These are phyloP conservation scores for Macrotus californicus DNA, from an alignment of 2,113 vertebrate species.

Conservation along the genomic window DNA sequence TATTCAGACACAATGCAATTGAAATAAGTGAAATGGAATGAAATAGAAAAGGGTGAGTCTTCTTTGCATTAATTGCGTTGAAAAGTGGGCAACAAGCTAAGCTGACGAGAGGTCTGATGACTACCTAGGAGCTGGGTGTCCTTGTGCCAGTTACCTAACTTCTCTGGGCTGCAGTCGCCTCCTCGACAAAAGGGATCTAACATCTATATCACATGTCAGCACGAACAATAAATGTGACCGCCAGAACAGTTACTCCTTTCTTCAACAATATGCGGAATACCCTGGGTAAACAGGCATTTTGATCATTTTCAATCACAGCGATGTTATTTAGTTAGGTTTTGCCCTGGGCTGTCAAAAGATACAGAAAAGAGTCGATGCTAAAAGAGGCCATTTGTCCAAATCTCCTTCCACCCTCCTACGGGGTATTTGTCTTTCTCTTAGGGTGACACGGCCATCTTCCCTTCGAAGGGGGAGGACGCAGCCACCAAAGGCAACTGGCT, in stretches of 20 bases:
- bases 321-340: neutral
- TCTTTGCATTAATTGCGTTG: neutral
- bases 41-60: neutral
- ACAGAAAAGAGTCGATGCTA: neutral
- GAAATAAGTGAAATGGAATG: neutral
- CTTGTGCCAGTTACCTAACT: neutral
- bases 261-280: neutral
- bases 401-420: neutral
- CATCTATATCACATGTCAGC: neutral
- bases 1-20: neutral
- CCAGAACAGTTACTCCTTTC: neutral
- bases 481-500: neutral
- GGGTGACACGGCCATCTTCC: neutral
- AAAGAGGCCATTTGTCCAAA: constrained; percentile 8
- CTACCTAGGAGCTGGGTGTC: neutral
- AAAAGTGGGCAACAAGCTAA: neutral
- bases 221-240: neutral
- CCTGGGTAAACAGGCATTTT: neutral
- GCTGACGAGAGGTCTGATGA: neutral
- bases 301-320: neutral
- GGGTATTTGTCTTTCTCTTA: neutral
- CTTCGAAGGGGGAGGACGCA: neutral
- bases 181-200: neutral
- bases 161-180: neutral
- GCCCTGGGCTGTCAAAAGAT: neutral